Evolutionary conservation across 2,888 invertebrate genomes (phyloP).

Genomic region (Bellardia bayeri): DNA sequence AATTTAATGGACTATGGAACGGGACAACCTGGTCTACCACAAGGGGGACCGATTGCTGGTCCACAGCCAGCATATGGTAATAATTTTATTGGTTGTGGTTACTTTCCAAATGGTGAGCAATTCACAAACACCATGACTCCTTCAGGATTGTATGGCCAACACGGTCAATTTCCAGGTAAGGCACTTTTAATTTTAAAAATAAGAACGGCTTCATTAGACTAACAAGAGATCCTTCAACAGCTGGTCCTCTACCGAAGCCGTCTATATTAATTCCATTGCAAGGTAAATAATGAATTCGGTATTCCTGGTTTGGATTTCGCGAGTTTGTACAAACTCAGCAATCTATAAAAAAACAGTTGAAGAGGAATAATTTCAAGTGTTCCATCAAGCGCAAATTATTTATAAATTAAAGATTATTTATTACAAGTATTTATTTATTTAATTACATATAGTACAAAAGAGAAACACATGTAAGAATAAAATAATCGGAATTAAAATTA

Average conservation of each 20-base stretch:
- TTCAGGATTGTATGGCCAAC: neutral
- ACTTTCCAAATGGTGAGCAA: neutral
- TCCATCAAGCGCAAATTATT: no score
- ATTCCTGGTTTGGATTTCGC: neutral
- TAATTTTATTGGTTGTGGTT: neutral
- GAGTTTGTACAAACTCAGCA: constrained; percentile 29
- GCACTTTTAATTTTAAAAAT: neutral
- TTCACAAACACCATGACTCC: neutral
- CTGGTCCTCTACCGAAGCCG: constrained; percentile 15
- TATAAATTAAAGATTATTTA: neutral
- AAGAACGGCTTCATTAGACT: neutral
- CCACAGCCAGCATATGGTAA: neutral
- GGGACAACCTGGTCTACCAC: neutral
- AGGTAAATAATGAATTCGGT: neutral
- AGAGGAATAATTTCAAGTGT: constrained; percentile 3
- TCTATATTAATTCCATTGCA: neutral
- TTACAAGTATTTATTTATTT: neutral
- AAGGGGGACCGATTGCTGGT: neutral
- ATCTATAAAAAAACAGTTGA: constrained; percentile 9
- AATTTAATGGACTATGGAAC: neutral
- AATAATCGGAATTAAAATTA: no score
- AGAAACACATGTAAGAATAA: no score
- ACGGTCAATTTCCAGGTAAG: neutral
- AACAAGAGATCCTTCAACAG: neutral
- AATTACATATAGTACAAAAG: no score